Evolutionary conservation across 1,140 invertebrate genomes (phyloP).

Genomic region (Centruroides vittatus): DNA sequence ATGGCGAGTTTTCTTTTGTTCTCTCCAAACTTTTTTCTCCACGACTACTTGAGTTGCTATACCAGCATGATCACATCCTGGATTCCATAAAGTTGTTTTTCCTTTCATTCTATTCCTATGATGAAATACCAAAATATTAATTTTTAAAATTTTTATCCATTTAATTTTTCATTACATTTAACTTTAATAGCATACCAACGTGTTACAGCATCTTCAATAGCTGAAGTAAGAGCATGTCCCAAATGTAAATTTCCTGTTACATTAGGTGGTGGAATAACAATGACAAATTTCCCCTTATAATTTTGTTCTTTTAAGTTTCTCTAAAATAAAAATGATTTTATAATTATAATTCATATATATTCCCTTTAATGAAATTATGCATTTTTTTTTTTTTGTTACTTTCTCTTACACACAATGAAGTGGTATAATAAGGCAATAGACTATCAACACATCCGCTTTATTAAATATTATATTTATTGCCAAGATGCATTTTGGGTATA

Average conservation of each 20-base stretch:
- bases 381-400: too few relatives aligned
- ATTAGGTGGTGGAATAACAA: slow-evolving; percentile 98
- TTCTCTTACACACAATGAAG: too few relatives aligned
- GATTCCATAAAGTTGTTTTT: slow-evolving; percentile 78
- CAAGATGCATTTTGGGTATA: too few relatives aligned
- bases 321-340: too few relatives aligned
- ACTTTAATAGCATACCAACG: slow-evolving; percentile 45
- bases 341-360: too few relatives aligned
- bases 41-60: slow-evolving; percentile 99
- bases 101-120: slow-evolving; percentile 79
- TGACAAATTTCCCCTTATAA: slow-evolving; percentile 54
- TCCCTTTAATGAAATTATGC: too few relatives aligned
- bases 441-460: too few relatives aligned
- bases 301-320: slow-evolving; percentile 17
- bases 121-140: background rate
- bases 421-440: too few relatives aligned
- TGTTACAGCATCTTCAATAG: slow-evolving; percentile 83
- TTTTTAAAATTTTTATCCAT: background rate
- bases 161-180: background rate
- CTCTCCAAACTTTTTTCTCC: slow-evolving; percentile 77
- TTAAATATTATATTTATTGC: too few relatives aligned
- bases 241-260: slow-evolving; percentile 94
- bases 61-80: slow-evolving; percentile 98
- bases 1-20: slow-evolving; percentile 81
- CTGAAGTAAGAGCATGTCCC: slow-evolving; percentile 91